These are phyloP conservation scores for Dasypus novemcinctus DNA, from an alignment of 2,113 vertebrate species.

Conservation along the genomic window DNA sequence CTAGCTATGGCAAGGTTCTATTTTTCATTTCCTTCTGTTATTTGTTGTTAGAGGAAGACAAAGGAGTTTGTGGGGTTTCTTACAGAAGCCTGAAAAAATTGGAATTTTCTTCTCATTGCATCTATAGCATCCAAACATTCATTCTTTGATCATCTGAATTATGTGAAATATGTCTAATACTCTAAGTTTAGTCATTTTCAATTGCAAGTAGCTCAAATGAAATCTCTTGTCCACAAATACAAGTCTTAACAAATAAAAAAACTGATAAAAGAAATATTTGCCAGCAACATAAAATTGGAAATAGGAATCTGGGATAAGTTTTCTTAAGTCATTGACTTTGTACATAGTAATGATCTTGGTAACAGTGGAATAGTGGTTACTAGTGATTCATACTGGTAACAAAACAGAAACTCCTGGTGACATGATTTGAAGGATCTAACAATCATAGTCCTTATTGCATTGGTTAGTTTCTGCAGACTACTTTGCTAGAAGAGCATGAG, in stretches of 20 bases:
- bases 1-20: background rate
- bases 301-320: no score
- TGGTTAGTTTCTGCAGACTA: background rate
- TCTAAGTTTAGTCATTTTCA: background rate
- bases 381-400: background rate
- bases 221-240: no score
- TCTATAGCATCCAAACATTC: background rate
- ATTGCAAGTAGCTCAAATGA: background rate
- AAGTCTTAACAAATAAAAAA: background rate
- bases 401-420: background rate
- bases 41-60: background rate
- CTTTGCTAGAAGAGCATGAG: background rate
- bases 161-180: background rate
- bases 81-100: background rate
- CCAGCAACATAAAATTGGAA: background rate
- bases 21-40: no score
- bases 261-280: background rate
- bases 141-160: background rate
- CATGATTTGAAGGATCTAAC: background rate
- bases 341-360: background rate
- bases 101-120: background rate
- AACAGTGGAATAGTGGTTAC: background rate
- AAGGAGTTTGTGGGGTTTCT: background rate
- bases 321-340: background rate
- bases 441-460: background rate